Evolutionary conservation across 2,888 invertebrate genomes (phyloP).

Genomic region (Podotricha telesiphe): DNA sequence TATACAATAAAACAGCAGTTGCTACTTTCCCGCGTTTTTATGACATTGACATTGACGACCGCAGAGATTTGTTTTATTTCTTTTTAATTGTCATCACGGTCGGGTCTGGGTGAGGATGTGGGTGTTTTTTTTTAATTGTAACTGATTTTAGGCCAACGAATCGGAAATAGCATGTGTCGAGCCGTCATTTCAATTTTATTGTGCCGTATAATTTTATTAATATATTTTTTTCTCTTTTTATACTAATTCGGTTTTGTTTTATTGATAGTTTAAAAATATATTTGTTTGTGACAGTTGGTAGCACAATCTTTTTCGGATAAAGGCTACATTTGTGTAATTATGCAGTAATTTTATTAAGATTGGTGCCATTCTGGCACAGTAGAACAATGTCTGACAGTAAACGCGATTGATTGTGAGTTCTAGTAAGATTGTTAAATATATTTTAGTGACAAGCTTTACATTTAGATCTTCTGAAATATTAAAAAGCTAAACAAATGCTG

Average conservation of each 20-base stretch:
- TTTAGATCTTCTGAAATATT: too few relatives aligned
- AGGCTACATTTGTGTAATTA: too few relatives aligned
- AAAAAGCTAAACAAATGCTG: too few relatives aligned
- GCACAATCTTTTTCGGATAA: too few relatives aligned
- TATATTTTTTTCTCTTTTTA: slow-evolving; percentile 35
- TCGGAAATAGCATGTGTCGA: slow-evolving; percentile 81
- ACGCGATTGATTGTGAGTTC: too few relatives aligned
- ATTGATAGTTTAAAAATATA: slow-evolving; percentile 4
- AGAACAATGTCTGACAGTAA: too few relatives aligned
- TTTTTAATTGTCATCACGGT: slow-evolving; percentile 78
- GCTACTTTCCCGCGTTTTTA: slow-evolving; percentile 67
- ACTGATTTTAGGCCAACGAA: slow-evolving; percentile 70
- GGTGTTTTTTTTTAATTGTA: slow-evolving; percentile 65
- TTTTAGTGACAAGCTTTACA: too few relatives aligned
- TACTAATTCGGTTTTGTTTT: slow-evolving; percentile 16
- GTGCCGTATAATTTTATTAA: slow-evolving; percentile 44
- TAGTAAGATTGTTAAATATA: too few relatives aligned
- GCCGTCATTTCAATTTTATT: slow-evolving; percentile 78
- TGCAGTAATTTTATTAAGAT: too few relatives aligned
- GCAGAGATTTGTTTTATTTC: slow-evolving; percentile 82
- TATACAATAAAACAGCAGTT: slow-evolving; percentile 68
- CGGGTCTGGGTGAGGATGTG: slow-evolving; percentile 58
- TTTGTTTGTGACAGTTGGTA: slow-evolving; percentile 4
- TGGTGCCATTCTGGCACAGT: too few relatives aligned
- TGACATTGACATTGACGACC: slow-evolving; percentile 59